A percentile compares a stretch with the other conserved stretches of the same genome.
These are phyloP conservation scores for Dione juno DNA, from an alignment of 2,888 invertebrate genomes.

Conservation along the genomic window DNA sequence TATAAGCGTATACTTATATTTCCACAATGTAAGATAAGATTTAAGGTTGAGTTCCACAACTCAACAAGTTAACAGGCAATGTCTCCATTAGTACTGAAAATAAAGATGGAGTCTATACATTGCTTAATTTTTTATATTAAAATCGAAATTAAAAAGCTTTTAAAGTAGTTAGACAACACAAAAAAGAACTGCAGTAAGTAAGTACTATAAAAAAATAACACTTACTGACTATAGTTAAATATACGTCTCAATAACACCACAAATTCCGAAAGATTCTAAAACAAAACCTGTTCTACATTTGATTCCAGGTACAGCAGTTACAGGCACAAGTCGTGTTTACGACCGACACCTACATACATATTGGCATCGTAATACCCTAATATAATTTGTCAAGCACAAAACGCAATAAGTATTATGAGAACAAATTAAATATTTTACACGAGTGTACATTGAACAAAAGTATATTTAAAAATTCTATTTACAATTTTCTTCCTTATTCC, in stretches of 20 bases:
- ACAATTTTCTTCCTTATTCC: conserved; percentile 27
- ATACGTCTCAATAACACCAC: background rate
- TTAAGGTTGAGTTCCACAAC: no score
- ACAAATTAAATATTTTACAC: conserved; percentile 72
- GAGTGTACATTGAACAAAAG: conserved; percentile 43
- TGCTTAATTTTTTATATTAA: no score
- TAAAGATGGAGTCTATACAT: no score
- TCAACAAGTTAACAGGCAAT: no score
- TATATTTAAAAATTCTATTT: background rate
- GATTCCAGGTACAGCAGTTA: background rate
- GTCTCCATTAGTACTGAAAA: no score
- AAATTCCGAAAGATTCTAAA: background rate
- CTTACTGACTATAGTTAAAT: background rate
- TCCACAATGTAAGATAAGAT: no score
- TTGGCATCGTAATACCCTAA: conserved; percentile 43
- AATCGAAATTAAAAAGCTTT: no score
- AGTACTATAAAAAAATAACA: background rate
- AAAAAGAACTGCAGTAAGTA: no score
- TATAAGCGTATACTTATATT: no score
- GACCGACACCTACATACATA: conserved; percentile 12
- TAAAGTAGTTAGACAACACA: no score
- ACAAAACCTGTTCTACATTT: background rate
- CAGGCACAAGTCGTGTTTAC: background rate
- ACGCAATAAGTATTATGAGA: conserved; percentile 63
- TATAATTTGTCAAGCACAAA: conserved; percentile 69